Percentiles rank a stretch among this genome's conserved stretches.
These are phyloP conservation scores for Merodon equestris DNA, from an alignment of 2,888 invertebrate genomes.

Conservation along the genomic window DNA sequence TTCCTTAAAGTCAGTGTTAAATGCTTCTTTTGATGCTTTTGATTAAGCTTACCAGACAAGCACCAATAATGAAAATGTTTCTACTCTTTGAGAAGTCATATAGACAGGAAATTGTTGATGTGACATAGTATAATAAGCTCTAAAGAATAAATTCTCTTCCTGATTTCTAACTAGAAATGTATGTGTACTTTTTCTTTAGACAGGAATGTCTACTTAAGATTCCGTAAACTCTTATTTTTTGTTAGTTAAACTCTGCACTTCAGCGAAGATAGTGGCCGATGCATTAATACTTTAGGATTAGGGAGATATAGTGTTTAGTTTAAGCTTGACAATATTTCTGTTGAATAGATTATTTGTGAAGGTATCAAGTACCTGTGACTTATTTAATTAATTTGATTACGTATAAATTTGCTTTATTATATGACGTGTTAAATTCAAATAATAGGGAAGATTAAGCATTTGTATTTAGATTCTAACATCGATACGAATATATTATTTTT, in stretches of 20 bases:
- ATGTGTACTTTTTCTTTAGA: conserved; percentile 14
- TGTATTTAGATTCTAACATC: background rate
- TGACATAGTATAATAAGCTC: conserved; percentile 11
- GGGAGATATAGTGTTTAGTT: background rate
- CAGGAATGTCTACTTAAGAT: conserved; percentile 50
- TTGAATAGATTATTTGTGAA: no score
- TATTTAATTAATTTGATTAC: no score
- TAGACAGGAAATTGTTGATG: conserved; percentile 9
- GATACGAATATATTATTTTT: conserved; percentile 9
- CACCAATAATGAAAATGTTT: conserved; percentile 23
- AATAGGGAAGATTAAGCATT: no score
- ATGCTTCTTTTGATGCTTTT: background rate
- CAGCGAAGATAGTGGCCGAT: conserved; percentile 20
- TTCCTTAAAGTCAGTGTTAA: conserved; percentile 2
- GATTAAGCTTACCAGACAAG: conserved; percentile 22
- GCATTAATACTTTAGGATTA: background rate
- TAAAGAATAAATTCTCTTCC: conserved; percentile 20
- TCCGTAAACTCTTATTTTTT: conserved; percentile 29
- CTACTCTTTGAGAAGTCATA: background rate
- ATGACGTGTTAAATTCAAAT: no score
- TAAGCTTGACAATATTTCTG: no score
- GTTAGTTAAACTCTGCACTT: conserved; percentile 41
- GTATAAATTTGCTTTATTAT: no score
- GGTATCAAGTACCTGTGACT: no score
- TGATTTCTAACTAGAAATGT: conserved; percentile 33